phyloP scores from a whole-genome alignment of 2,797 vertebrate genomes.

The Pangasius djambal region DNA sequence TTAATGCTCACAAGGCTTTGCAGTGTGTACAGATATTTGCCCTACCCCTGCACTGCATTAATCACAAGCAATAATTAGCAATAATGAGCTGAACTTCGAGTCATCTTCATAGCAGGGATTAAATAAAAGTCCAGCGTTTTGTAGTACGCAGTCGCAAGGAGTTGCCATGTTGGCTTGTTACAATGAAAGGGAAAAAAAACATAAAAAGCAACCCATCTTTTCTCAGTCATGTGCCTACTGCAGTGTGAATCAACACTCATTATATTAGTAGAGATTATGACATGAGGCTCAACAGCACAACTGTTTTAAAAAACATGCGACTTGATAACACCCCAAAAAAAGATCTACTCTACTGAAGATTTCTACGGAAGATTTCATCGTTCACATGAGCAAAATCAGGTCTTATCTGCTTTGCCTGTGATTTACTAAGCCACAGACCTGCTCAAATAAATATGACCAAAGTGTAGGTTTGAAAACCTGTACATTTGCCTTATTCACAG shows the following conservation, averaged over 20 bases:
- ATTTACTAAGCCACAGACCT: neutral
- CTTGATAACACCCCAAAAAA: neutral
- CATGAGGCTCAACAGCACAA: neutral
- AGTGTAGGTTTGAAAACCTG: neutral
- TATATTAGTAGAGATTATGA: neutral
- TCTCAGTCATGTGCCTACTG: neutral
- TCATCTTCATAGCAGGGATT: constrained; percentile 5
- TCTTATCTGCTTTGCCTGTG: neutral
- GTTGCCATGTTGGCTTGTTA: neutral
- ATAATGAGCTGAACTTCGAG: constrained; percentile 27
- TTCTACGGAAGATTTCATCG: neutral
- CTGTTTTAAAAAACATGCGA: neutral
- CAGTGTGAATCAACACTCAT: neutral
- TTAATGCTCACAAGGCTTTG: neutral
- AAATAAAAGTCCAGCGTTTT: constrained; percentile 29
- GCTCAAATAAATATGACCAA: neutral
- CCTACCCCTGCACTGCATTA: neutral
- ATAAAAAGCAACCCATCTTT: neutral
- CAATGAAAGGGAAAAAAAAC: neutral
- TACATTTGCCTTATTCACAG: neutral
- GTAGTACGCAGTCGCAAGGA: neutral
- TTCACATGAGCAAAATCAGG: neutral
- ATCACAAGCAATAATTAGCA: constrained; percentile 19
- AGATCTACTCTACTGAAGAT: neutral
- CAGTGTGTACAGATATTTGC: constrained; percentile 9